Evolutionary conservation across 2,113 vertebrate species (phyloP).

Genomic region (Anser cygnoides): DNA sequence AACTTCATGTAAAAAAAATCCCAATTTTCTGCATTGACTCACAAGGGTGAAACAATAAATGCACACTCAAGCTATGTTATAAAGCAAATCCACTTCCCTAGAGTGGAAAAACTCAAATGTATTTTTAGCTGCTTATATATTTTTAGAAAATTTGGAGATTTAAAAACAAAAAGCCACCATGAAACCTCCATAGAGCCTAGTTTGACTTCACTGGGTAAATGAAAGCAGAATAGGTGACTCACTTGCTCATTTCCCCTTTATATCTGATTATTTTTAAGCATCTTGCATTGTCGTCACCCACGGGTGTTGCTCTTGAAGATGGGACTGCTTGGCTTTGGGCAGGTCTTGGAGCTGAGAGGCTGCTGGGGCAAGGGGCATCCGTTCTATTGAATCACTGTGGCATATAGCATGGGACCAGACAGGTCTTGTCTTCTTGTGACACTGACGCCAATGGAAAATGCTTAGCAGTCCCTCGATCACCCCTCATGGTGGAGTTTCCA

Average conservation of each 20-base stretch:
- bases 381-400: neutral
- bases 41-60: neutral
- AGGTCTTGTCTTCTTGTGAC: neutral
- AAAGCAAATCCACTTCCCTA: neutral
- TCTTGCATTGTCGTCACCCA: neutral
- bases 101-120: neutral
- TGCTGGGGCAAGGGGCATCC: fast-evolving
- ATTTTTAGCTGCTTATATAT: neutral
- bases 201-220: neutral
- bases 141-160: slow-evolving; percentile 7
- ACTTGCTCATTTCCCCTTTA: neutral
- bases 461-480: neutral
- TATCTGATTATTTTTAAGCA: neutral
- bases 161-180: neutral
- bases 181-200: neutral
- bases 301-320: neutral
- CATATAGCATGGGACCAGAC: fast-evolving
- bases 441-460: neutral
- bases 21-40: neutral
- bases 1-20: neutral
- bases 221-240: neutral
- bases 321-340: neutral
- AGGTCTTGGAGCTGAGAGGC: neutral
- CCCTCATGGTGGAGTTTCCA: neutral
- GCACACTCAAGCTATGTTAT: neutral